Conservation (phyloP, 2,113 vertebrate genomes). For the Platanista minor region DNA sequence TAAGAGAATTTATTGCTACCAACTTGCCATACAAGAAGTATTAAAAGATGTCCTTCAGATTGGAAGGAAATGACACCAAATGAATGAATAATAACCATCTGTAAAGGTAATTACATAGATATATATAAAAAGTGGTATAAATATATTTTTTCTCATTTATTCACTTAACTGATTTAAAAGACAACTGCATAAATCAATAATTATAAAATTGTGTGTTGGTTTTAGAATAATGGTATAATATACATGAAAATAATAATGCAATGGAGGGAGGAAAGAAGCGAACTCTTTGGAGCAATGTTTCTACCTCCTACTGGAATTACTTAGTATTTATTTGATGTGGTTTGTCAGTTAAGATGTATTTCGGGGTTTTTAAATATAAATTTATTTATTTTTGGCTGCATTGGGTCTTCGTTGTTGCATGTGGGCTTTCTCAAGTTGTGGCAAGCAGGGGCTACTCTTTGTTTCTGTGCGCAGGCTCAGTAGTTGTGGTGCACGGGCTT, state of each 20-base stretch:
- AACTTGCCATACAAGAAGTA: neutral
- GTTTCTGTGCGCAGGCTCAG: too few relatives aligned
- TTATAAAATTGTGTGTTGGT: neutral
- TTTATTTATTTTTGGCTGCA: too few relatives aligned
- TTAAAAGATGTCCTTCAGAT: neutral
- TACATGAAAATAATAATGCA: neutral
- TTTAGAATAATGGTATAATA: neutral
- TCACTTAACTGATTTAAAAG: neutral
- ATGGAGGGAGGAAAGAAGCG: neutral
- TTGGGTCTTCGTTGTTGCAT: too few relatives aligned
- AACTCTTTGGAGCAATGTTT: neutral
- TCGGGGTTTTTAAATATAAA: too few relatives aligned
- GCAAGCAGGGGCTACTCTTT: too few relatives aligned
- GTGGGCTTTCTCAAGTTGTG: too few relatives aligned
- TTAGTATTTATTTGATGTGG: neutral
- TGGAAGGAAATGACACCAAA: neutral
- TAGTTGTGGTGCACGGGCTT: too few relatives aligned
- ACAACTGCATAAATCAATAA: neutral
- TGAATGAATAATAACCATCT: neutral
- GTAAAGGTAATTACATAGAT: neutral
- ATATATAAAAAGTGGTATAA: neutral
- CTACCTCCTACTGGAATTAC: neutral
- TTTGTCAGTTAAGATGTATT: neutral
- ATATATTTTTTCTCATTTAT: neutral
- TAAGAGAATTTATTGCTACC: neutral